Percentiles rank a stretch among this genome's conserved stretches.
Evolutionary conservation across 2,113 vertebrate genomes (phyloP).

Genomic region (Ptychochromis oligacanthus): DNA sequence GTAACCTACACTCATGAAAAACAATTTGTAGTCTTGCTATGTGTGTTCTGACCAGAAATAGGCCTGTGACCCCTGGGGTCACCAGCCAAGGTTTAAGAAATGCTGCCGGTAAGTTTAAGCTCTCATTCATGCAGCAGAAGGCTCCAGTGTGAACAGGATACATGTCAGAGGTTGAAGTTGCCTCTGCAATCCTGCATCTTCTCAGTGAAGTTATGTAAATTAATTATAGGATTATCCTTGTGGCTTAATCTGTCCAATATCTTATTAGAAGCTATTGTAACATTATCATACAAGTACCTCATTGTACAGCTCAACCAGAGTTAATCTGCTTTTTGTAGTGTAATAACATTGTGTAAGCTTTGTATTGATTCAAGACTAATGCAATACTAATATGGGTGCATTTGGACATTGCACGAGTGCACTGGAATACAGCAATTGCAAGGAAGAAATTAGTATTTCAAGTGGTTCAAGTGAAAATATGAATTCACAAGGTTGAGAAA

Average conservation of each 20-base stretch:
- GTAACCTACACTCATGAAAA: neutral
- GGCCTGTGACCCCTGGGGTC: conserved; percentile 34
- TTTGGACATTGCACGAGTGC: neutral
- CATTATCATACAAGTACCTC: neutral
- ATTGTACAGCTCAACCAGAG: neutral
- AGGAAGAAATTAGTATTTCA: neutral
- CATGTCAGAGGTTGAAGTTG: conserved; percentile 6
- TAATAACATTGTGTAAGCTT: neutral
- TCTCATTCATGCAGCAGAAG: conserved; percentile 13
- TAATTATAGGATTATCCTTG: neutral
- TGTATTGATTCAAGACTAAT: conserved; percentile 16
- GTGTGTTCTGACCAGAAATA: conserved; percentile 51
- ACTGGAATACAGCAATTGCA: neutral
- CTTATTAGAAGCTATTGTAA: neutral
- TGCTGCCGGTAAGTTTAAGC: conserved; percentile 17
- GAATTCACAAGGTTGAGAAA: conserved; percentile 2
- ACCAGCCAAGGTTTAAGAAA: conserved; percentile 33
- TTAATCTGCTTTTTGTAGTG: conserved; percentile 1
- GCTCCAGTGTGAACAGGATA: neutral
- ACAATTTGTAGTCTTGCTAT: conserved; percentile 9
- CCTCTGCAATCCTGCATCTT: neutral
- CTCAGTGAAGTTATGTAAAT: neutral
- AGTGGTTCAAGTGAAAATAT: neutral
- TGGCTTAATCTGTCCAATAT: neutral
- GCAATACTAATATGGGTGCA: conserved; percentile 1